Conservation (phyloP, 2,888 invertebrate species). For the Eilema griseolum region DNA sequence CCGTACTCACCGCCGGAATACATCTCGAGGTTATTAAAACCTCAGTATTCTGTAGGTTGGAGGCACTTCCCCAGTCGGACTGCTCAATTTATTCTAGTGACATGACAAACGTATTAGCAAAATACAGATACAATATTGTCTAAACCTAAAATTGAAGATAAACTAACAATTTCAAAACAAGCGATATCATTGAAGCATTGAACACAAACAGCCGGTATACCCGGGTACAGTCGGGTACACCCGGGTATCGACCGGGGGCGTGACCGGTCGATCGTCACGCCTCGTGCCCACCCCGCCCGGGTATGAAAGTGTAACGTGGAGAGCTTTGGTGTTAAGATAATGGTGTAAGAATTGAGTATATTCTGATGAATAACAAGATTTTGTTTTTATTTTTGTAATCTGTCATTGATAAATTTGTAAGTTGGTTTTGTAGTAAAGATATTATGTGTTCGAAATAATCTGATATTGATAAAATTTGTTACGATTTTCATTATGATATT, state of each 20-base stretch:
- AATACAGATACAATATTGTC: neutral
- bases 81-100: too few species aligned
- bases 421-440: too few species aligned
- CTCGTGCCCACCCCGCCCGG: conserved; percentile 60
- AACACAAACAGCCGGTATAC: conserved; percentile 28
- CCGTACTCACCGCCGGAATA: too few species aligned
- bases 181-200: conserved; percentile 16
- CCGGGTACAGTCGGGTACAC: conserved; percentile 40
- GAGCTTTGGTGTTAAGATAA: conserved; percentile 21
- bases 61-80: too few species aligned
- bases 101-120: too few species aligned
- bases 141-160: neutral
- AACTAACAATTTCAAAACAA: conserved; percentile 21
- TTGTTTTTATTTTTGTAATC: neutral
- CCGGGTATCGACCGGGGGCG: conserved; percentile 63
- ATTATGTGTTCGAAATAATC: too few species aligned
- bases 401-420: neutral
- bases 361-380: neutral
- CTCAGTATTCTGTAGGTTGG: too few species aligned
- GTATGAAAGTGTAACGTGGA: conserved; percentile 47
- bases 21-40: too few species aligned
- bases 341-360: conserved; percentile 15
- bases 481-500: too few species aligned
- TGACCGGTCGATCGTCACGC: conserved; percentile 81
- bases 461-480: too few species aligned